Evolutionary conservation across 2,113 vertebrate species (phyloP).

Genomic region (Chionis minor): DNA sequence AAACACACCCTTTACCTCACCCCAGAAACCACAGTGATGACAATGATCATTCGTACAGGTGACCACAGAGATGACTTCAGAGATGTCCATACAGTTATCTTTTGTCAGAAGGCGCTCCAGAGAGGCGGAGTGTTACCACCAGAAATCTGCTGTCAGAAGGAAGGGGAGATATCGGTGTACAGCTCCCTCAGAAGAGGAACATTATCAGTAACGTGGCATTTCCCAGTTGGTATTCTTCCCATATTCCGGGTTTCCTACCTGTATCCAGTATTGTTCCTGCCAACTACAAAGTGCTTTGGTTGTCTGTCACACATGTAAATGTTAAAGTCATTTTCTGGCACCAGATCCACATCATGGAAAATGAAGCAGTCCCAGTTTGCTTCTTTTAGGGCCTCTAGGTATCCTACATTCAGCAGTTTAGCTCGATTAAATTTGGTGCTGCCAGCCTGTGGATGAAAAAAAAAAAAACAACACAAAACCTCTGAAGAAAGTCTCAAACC

Average conservation of each 20-base stretch:
- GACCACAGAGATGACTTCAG: background rate
- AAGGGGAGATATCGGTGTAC: background rate
- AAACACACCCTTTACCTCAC: background rate
- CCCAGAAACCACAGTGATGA: background rate
- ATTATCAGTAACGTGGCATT: background rate
- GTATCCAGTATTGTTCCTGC: conserved; percentile 94
- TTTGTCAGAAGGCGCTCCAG: background rate
- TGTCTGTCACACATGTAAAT: conserved; percentile 87
- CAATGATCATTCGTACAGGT: background rate
- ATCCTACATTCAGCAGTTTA: conserved; percentile 94
- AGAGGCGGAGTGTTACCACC: background rate
- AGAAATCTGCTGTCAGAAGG: background rate
- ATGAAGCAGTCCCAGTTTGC: conserved; percentile 93
- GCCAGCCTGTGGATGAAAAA: conserved; percentile 79
- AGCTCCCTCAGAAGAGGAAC: background rate
- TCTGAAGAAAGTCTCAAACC: background rate
- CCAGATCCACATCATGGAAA: conserved; percentile 95
- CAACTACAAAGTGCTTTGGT: conserved; percentile 95
- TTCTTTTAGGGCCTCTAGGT: conserved; percentile 92
- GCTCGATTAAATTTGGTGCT: conserved; percentile 91
- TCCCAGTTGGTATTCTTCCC: background rate
- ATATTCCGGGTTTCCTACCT: conserved; percentile 75
- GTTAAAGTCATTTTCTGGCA: conserved; percentile 95
- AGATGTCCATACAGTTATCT: background rate
- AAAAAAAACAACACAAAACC: background rate